Evolutionary conservation across 2,797 vertebrate species (phyloP), one percentile per base, ranked within the genome.

Genomic region (Gephyroberyx darwinii): DNA sequence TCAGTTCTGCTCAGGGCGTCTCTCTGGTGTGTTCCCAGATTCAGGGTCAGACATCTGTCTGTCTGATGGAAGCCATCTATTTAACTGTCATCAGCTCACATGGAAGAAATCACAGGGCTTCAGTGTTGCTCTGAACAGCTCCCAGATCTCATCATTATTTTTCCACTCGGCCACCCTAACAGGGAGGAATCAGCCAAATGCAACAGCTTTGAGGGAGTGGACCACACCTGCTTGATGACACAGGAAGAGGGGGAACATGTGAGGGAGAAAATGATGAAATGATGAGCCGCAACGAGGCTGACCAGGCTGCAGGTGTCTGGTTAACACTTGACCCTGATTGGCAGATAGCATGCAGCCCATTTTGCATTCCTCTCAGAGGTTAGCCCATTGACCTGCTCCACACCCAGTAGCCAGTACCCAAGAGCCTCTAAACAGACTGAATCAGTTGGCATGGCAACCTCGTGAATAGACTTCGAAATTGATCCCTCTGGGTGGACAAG

Each of bases 111-210:
- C 30, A 41, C 33, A 86, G 55, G 7, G 48, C 54, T 77, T 77
- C 58, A 59, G 60, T 69, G 56, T 47, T 61, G 45, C 71, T 22
- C n/a, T 69, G 17, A 82, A 84, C 80, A 26, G 43, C 68, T 69
- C 80, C 69, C 62, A 71, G 48, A 81, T 74, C 59, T 84, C 84
- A 75, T 92, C 88, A 89, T 93, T 92, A 88, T 93, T 91, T 94
- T 94, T 92, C 90, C 92, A 90, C 80, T 90, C 88, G 81, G 89
- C 85, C 88, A 87, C 79, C 62, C 84, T 89, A 91, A 90, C 78
- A 45, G 47, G 88, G 8, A 66, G 86, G 86, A 92, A 91, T 89
- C 81, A 86, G 65, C 76, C 65, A 90, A 81, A 87, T 90, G 75
- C 33, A 16, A 37, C 54, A 1, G 13, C 69, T 64, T 33, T 76